Evolutionary conservation across 2,888 invertebrate genomes (phyloP), one percentile per base, ranked within the genome.

Genomic region (Oxystoma pomonae): DNA sequence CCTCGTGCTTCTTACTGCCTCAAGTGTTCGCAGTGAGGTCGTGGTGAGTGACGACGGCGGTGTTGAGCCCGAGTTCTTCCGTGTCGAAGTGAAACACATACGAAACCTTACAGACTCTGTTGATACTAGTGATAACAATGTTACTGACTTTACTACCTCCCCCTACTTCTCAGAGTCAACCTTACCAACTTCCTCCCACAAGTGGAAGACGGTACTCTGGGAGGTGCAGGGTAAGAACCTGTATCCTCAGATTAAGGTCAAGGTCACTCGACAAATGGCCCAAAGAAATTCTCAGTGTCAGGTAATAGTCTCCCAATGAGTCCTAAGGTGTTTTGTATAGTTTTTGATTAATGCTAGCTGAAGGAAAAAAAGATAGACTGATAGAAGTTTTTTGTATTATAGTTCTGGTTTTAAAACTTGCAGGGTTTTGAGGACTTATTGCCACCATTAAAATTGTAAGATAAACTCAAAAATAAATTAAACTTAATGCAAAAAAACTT

Each of bases 161-260:
- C n/a, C n/a, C n/a, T n/a, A n/a, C n/a, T n/a, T n/a, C n/a, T 35
- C 35, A 35, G 35, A 35, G 5, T 35, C 35, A 35, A 35, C n/a
- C n/a, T n/a, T n/a, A n/a, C n/a, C n/a, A n/a, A n/a, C n/a, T n/a
- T n/a, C n/a, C n/a, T n/a, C n/a, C n/a, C n/a, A n/a, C n/a, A n/a
- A n/a, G n/a, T n/a, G n/a, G n/a, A n/a, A 35, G 12, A 72, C 70
- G 65, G 70, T 79, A 63, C 66, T 69, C 62, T 77, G 79, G 69
- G 74, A 76, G 70, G 77, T 77, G 72, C 75, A 69, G 68, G 80
- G 80, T 66, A 70, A 70, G 65, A 76, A 78, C 72, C 71, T 80
- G 61, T 62, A 70, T 67, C 66, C 70, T 55, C 73, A 73, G 67
- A 71, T 76, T 69, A 71, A 71, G 61, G 71, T 78, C 71, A 76